These are phyloP conservation scores for Lissocephala sabroskyi DNA, from an alignment of 2,888 invertebrate genomes.

Conservation along the genomic window DNA sequence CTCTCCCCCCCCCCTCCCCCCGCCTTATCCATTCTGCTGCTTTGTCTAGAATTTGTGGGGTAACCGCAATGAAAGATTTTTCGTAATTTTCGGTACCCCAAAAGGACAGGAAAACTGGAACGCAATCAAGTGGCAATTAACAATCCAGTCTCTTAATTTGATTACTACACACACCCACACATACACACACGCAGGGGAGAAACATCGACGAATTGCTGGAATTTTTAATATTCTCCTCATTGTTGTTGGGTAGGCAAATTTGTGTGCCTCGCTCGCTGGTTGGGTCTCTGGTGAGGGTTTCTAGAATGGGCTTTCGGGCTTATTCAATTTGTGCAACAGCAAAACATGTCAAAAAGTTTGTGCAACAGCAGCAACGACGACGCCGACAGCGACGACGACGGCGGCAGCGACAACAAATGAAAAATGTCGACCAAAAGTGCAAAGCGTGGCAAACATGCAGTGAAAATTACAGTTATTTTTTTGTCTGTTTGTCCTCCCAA, in stretches of 20 bases:
- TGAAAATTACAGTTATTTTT: slow-evolving; percentile 49
- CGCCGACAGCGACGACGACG: no score
- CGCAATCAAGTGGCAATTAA: no score
- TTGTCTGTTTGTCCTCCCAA: slow-evolving; percentile 20
- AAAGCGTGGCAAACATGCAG: slow-evolving; percentile 63
- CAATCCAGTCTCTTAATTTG: slow-evolving; percentile 53
- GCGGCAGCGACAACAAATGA: slow-evolving; percentile 49
- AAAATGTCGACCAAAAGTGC: slow-evolving; percentile 59
- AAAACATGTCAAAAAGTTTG: slow-evolving; percentile 60
- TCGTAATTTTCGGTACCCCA: no score
- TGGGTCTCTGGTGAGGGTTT: no score
- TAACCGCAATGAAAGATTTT: no score
- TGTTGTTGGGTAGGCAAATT: no score
- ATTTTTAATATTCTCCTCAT: not conserved
- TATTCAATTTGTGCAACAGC: slow-evolving; percentile 59
- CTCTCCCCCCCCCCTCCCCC: no score
- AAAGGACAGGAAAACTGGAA: no score
- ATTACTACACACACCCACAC: slow-evolving; percentile 33
- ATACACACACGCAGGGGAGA: not conserved
- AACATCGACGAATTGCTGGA: not conserved
- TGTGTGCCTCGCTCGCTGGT: no score
- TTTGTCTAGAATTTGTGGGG: no score
- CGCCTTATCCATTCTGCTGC: no score
- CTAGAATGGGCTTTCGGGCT: slow-evolving; percentile 25
- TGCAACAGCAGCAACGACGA: no score